A percentile compares a stretch with the other conserved stretches of the same genome.
Conservation (phyloP, 2,113 vertebrate species). For the Dolichotis patagonum region DNA sequence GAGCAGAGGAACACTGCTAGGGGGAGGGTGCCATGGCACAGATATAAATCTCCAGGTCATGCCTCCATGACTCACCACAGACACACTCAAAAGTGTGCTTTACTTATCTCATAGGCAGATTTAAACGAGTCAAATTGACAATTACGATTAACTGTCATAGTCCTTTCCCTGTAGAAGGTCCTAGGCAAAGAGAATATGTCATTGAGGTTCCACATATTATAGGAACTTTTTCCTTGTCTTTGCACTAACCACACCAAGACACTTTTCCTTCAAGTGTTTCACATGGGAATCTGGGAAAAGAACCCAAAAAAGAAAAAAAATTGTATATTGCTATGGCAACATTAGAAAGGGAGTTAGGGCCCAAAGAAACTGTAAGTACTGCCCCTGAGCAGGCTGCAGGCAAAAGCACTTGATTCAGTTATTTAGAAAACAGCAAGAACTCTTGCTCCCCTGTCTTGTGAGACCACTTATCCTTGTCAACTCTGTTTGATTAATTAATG, state of each 20-base stretch:
- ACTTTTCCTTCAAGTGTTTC: slow-evolving; percentile 46
- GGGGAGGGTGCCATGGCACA: background rate
- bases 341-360: slow-evolving; percentile 40
- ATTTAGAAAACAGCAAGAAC: slow-evolving; percentile 60
- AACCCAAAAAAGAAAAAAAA: background rate
- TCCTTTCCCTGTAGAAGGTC: background rate
- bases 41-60: background rate
- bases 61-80: background rate
- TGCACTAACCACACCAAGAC: background rate
- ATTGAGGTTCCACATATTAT: background rate
- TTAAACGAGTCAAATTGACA: background rate
- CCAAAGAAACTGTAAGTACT: slow-evolving; percentile 22
- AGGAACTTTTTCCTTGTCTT: background rate
- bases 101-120: background rate
- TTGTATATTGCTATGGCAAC: slow-evolving; percentile 63
- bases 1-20: too few species aligned
- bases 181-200: background rate
- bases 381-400: background rate
- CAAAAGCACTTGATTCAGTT: slow-evolving; percentile 14
- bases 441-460: background rate
- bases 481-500: slow-evolving; percentile 71
- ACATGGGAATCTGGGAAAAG: background rate
- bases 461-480: slow-evolving; percentile 66
- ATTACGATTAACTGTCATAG: background rate
- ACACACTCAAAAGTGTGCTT: background rate